Evolutionary conservation across 2,888 invertebrate species (phyloP), one percentile per base, ranked within the genome.

Genomic region (Glomeris marginata): DNA sequence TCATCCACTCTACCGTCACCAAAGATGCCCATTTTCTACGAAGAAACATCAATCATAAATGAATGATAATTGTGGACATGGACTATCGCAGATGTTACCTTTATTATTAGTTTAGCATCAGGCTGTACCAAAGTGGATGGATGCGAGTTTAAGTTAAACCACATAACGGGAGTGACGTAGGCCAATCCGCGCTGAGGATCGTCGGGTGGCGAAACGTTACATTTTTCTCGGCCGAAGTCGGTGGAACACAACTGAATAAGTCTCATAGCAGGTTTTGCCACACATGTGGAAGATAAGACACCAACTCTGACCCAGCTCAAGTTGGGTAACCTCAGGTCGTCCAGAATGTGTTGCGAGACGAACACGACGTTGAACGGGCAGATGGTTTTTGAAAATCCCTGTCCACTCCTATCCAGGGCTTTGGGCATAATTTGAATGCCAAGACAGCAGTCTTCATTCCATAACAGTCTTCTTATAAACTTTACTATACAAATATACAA

Each of bases 61-160:
- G 36, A n/a, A 46, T 6, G 8, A 38, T 37, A 46, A 4, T 16
- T 20, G 38, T 38, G 11, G 16, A 6, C 8, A 4, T 13, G 21
- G 20, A 38, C 2, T 16, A 16, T 5, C 37, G 20, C 15, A 15
- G 4, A 18, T 8, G 11, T 36, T 52, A 54, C 55, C 52, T 55
- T 51, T 42, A 55, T 45, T 20, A 47, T 45, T 8, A 58, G 40
- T 18, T 45, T 50, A 4, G 55, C 38, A n/a, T 54, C 47, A 18
- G 52, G 52, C 18, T 58, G 55, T 15, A 56, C 34, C 20, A 58
- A 45, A 10, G 46, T 18, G n/a, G 55, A 56, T 35, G 57, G 57
- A 21, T 56, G 56, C 13, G 44, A 42, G 38, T 57, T 57, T 18
- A 59, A 48, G 52, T 59, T 59, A 44, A 57, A 58, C 57, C 57